Base-by-base conservation (phyloP, 1,140 invertebrate species). In the Chionoecetes opilio region DNA sequence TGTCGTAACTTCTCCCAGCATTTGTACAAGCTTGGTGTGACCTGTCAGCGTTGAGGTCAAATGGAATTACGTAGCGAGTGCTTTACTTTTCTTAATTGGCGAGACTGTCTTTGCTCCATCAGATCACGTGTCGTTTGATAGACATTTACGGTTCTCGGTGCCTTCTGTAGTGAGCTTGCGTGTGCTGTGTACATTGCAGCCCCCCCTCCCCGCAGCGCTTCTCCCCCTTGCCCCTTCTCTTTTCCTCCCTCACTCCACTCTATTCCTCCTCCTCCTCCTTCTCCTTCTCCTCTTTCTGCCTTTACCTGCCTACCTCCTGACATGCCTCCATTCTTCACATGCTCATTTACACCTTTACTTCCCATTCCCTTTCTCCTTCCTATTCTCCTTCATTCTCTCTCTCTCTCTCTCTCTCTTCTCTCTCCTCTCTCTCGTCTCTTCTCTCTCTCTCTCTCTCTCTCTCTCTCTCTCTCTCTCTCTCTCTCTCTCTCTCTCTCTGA, bases 61-160 rank as follows among this genome's bases (percentile, higher is more conserved):
- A 75, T 75, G 63, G 63, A 75, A 75, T 75, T 75, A 75, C 63
- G 63, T 26, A 26, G 63, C n/a, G 63, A 75, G 63, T 75, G 63
- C n/a, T 75, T 75, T 75, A 75, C 63, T 75, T 75, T 75, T 75
- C 63, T 75, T 75, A 75, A 75, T 75, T 75, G 63, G 63, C 63
- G 63, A 75, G 63, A 75, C 21, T 75, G 63, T 75, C 63, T 75
- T 75, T 75, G 63, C 63, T 75, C 21, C 63, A 26, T 75, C 63
- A n/a, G 63, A 75, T 75, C 63, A 75, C 63, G 63, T 75, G 63
- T 75, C 63, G 63, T 8, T n/a, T 75, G 63, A 75, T 75, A 26
- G 63, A 75, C 63, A 75, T 75, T 75, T 75, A 75, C 63, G 63
- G n/a, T 26, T 75, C 63, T 11, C n/a, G n/a, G 21, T 75, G 63